A percentile compares a stretch with the other conserved stretches of the same genome.
phyloP scores from a whole-genome alignment of 2,888 invertebrate genomes.

The Heteromyza rotundicornis region DNA sequence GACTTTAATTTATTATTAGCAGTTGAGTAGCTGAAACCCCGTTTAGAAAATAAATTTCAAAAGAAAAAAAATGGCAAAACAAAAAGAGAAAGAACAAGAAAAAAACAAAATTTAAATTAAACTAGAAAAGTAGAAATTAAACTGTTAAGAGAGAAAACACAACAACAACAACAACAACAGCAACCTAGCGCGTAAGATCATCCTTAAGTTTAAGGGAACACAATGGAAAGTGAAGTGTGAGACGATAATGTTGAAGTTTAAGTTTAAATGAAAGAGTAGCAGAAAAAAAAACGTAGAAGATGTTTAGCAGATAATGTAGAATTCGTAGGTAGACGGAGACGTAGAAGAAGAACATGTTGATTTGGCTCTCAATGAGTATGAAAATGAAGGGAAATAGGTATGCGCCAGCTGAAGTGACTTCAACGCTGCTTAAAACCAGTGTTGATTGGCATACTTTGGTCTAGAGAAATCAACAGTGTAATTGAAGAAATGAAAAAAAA shows the following conservation, averaged over 20 bases:
- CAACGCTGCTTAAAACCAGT: too few relatives aligned
- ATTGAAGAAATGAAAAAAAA: too few relatives aligned
- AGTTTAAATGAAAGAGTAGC: not conserved
- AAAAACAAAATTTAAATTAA: slow-evolving; percentile 34
- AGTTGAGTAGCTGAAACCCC: slow-evolving; percentile 15
- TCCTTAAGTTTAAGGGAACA: slow-evolving; percentile 24
- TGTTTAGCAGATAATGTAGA: too few relatives aligned
- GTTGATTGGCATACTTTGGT: too few relatives aligned
- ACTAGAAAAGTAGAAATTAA: slow-evolving; percentile 9
- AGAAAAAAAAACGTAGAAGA: not conserved
- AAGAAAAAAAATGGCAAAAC: slow-evolving; percentile 26
- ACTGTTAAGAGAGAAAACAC: slow-evolving; percentile 6
- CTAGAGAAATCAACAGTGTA: too few relatives aligned
- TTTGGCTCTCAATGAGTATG: too few relatives aligned
- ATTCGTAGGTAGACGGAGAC: not conserved
- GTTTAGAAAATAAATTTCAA: slow-evolving; percentile 23
- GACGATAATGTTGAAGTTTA: not conserved
- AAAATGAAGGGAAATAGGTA: too few relatives aligned
- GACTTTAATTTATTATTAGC: slow-evolving; percentile 9
- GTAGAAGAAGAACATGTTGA: not conserved
- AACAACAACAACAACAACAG: slow-evolving; percentile 9
- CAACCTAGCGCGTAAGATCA: slow-evolving; percentile 13
- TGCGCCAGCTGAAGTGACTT: too few relatives aligned
- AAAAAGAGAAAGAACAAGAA: slow-evolving; percentile 30
- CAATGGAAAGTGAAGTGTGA: not conserved